Evolutionary conservation across 2,797 vertebrate species (phyloP).

Genomic region (Onychomys leucogaster): DNA sequence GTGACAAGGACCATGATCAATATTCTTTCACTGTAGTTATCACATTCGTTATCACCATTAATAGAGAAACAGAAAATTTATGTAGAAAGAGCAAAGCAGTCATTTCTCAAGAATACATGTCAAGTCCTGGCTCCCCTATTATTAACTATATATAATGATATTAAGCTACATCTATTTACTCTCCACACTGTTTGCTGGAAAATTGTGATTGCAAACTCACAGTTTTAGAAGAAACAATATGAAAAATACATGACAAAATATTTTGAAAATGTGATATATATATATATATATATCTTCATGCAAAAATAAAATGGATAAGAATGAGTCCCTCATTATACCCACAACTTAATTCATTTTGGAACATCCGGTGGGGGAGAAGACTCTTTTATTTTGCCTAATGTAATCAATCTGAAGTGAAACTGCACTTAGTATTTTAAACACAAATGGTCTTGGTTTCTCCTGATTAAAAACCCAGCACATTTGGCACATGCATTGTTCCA

Average conservation of each 20-base stretch:
- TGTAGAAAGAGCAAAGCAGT: background rate
- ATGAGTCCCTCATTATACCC: background rate
- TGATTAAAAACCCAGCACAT: conserved; percentile 47
- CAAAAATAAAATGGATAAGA: background rate
- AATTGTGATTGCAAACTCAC: background rate
- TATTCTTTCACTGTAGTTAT: background rate
- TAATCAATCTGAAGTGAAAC: conserved; percentile 5
- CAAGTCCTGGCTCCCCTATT: background rate
- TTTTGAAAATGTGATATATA: background rate
- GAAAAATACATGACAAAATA: background rate
- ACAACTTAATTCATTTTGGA: conserved; percentile 18
- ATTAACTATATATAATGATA: background rate
- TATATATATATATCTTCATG: background rate
- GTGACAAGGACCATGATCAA: background rate
- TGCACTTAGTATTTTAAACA: background rate
- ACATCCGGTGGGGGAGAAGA: background rate
- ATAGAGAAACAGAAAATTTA: background rate
- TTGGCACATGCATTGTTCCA: conserved; percentile 11
- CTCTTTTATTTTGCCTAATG: background rate
- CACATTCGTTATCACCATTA: background rate
- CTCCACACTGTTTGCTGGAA: background rate
- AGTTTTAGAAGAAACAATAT: background rate
- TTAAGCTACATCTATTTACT: background rate
- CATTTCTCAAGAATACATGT: conserved; percentile 20
- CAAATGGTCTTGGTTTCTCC: background rate